Evolutionary conservation across 2,113 vertebrate genomes (phyloP), one percentile per base, ranked within the genome.

Genomic region (Taxidea taxus): DNA sequence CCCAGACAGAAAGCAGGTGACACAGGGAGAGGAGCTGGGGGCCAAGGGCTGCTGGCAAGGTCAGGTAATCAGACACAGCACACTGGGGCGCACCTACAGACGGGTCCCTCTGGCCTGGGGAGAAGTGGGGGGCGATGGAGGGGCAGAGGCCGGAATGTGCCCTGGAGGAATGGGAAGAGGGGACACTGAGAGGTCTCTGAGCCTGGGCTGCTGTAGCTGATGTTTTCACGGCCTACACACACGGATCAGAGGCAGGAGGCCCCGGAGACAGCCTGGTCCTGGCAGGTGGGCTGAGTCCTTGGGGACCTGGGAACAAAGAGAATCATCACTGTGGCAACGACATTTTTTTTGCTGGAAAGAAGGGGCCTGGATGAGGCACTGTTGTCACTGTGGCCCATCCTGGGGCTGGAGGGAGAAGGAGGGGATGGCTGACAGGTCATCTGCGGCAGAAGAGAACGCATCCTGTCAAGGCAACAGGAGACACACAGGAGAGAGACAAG

Each of bases 291-390:
- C 74, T 21, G 72, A n/a, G n/a, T 90, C 89, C 89, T 92, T 84
- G 82, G 54, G 29, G 49, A 81, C 66, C 16, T 54, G 68, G 39
- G 66, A 60, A 84, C 56, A 77, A 44, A 87, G 81, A 51, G 25
- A 58, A 29, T 31, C 90, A 70, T 93, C 49, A 21, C 87, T 49
- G 64, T 54, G 54, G 49, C 88, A 94, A 92, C 85, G 27, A 13
- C 54, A 3, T 51, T 44, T 64, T 77, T 62, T 31, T 80, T 51
- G 42, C 6, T 20, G 29, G 20, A 77, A 68, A 44, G 47, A 25
- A 78, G 89, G 66, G 15, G 62, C 74, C 62, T 44, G 77, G 25
- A 29, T 27, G 14, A 51, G 72, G 39, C 42, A 80, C 84, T 7
- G 0, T 39, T 13, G 31, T 88, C 62, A 44, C 44, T 6, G 16